Evolutionary conservation across 1,140 invertebrate species (phyloP).

Genomic region (Harpegnathos saltator): DNA sequence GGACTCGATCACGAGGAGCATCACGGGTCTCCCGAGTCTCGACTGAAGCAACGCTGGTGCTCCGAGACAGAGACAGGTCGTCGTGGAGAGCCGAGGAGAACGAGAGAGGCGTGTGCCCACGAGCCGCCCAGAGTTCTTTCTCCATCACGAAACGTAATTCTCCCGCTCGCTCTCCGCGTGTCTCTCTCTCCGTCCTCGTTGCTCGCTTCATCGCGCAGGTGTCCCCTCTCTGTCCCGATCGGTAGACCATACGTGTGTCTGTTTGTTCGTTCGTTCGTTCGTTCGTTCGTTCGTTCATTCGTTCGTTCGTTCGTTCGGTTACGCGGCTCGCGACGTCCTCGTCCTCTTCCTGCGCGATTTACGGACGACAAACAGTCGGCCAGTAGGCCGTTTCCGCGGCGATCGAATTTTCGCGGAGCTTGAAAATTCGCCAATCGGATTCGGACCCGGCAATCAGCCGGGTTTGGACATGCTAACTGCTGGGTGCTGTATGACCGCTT

Average conservation of each 20-base stretch:
- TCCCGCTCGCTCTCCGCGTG: conserved; percentile 38
- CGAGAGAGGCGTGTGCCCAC: conserved; percentile 83
- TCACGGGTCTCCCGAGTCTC: conserved; percentile 66
- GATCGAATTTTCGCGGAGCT: conserved; percentile 1
- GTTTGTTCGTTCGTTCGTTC: background rate
- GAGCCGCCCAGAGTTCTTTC: conserved; percentile 65
- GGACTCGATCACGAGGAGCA: conserved; percentile 63
- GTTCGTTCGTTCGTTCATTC: too few relatives aligned
- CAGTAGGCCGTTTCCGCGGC: conserved; percentile 48
- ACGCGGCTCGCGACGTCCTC: conserved; percentile 25
- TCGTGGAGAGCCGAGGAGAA: conserved; percentile 67
- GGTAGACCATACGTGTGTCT: background rate
- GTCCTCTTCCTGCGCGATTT: conserved; percentile 48
- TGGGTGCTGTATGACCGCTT: too few relatives aligned
- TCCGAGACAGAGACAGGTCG: conserved; percentile 60
- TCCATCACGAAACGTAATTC: conserved; percentile 59
- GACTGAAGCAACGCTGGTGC: conserved; percentile 62
- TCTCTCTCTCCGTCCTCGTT: conserved; percentile 49
- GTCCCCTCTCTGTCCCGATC: conserved; percentile 27
- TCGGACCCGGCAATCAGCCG: too few relatives aligned
- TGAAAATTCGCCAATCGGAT: background rate
- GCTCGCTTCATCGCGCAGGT: conserved; percentile 10
- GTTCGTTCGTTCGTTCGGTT: conserved; percentile 6
- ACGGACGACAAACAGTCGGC: conserved; percentile 45
- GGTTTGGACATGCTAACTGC: too few relatives aligned